Evolutionary conservation across 2,888 invertebrate species (phyloP), one percentile per base, ranked within the genome.

Genomic region (Clepsis dumicolana): DNA sequence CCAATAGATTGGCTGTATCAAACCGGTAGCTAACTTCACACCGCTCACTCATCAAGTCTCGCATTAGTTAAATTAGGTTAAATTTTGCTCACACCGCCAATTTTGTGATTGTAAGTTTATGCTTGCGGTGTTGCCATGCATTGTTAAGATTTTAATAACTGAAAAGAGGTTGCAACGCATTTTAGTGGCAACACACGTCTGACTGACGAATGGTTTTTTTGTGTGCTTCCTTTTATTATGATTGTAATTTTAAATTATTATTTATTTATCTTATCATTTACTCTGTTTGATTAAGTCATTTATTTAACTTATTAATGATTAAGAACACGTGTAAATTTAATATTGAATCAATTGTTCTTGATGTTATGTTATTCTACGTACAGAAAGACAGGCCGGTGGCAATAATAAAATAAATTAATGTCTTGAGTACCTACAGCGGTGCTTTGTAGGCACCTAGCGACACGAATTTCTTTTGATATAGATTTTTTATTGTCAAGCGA

Each of bases 81-180:
- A 83, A 76, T 78, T 80, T 90, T 90, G 91, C 91, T 91, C 91
- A 90, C 79, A 79, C 81, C 82, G 83, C 84, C 83, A 84, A 85
- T 77, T 80, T 74, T 75, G 72, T 74, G 74, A 74, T 75, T 74
- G 54, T 71, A 56, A 56, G 73, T 73, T 71, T 71, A 60, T 73
- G 70, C 67, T 70, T 69, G 67, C 65, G 57, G 64, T 75, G 74
- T 80, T 79, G 75, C 74, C 76, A 74, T 73, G n/a, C 14, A 10
- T 41, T 2, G 12, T 44, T 53, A 25, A 32, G 21, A 56, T 24
- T 16, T 52, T 7, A 41, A 53, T 29, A 32, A 53, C 53, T 25
- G 38, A 24, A 29, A 24, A 29, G 24, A 16, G 54, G 35, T 63
- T 53, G n/a, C 24, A 12, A 32, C 27, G 56, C 18, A 61, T 29